A percentile compares a stretch with the other conserved stretches of the same genome.
Conservation (phyloP, 2,797 vertebrate genomes). For the Oreonectes daqikongensis region DNA sequence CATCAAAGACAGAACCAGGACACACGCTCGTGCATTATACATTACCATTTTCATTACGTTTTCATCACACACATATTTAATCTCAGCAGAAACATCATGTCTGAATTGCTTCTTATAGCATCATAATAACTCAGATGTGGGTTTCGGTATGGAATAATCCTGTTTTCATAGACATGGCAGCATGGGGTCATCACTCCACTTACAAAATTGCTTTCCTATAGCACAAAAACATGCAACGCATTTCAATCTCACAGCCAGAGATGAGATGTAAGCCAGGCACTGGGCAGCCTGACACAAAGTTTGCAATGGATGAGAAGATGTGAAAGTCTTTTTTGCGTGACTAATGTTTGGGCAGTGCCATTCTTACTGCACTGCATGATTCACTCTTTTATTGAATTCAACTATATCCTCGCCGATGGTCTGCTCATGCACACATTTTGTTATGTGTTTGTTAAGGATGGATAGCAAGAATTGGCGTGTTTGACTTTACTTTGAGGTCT, state of each 20-base stretch:
- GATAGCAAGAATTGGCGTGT: background rate
- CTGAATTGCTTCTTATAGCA: background rate
- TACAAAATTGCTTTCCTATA: background rate
- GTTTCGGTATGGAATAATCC: background rate
- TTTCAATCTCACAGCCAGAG: background rate
- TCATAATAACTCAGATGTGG: background rate
- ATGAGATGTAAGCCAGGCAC: background rate
- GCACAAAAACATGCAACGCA: background rate
- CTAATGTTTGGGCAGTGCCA: constrained; percentile 55
- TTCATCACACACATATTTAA: background rate
- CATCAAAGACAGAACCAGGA: constrained; percentile 71
- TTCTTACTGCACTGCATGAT: constrained; percentile 38
- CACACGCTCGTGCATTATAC: constrained; percentile 62
- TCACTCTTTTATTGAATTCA: background rate
- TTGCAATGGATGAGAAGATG: constrained; percentile 41
- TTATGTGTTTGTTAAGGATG: background rate
- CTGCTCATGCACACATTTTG: background rate
- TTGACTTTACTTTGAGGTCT: background rate
- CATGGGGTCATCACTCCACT: constrained; percentile 2
- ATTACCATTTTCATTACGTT: constrained; percentile 49
- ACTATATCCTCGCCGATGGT: constrained; percentile 65
- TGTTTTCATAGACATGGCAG: constrained; percentile 14
- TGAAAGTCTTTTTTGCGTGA: constrained; percentile 55
- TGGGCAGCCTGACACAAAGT: background rate
- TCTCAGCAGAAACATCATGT: background rate